A percentile compares a stretch with the other conserved stretches of the same genome.
phyloP scores from a whole-genome alignment of 2,797 vertebrate genomes.

The Austrolebias charrua region DNA sequence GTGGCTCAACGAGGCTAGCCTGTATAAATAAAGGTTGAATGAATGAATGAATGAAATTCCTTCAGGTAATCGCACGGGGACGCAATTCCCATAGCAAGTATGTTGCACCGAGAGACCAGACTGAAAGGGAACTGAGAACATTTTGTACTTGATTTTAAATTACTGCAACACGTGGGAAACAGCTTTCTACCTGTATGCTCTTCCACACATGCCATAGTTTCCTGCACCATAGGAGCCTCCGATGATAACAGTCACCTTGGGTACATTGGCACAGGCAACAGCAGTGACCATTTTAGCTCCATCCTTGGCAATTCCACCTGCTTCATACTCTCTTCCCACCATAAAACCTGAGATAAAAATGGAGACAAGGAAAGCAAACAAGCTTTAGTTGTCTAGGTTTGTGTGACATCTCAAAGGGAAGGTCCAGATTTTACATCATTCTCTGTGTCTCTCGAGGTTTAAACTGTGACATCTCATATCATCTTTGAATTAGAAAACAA shows the following conservation, averaged over 20 bases:
- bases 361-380: background rate
- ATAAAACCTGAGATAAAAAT: constrained; percentile 88
- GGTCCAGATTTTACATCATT: background rate
- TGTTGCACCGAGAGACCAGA: too few species aligned
- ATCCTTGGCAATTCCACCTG: constrained; percentile 96
- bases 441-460: background rate
- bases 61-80: too few species aligned
- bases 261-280: constrained; percentile 93
- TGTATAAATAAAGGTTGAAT: too few species aligned
- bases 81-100: too few species aligned
- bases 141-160: background rate
- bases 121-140: too few species aligned
- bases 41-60: too few species aligned
- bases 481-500: background rate
- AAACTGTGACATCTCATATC: constrained; percentile 4
- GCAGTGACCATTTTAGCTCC: constrained; percentile 98
- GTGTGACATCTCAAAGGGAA: background rate
- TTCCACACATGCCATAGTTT: constrained; percentile 98
- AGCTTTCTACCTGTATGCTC: constrained; percentile 87
- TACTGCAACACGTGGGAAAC: constrained; percentile 1
- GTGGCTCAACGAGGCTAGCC: too few species aligned
- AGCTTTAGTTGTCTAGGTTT: constrained; percentile 1
- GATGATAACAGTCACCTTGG: constrained; percentile 93
- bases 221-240: constrained; percentile 98
- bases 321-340: constrained; percentile 97